Conservation (phyloP, 2,113 vertebrate species). For the Lepus americanus region DNA sequence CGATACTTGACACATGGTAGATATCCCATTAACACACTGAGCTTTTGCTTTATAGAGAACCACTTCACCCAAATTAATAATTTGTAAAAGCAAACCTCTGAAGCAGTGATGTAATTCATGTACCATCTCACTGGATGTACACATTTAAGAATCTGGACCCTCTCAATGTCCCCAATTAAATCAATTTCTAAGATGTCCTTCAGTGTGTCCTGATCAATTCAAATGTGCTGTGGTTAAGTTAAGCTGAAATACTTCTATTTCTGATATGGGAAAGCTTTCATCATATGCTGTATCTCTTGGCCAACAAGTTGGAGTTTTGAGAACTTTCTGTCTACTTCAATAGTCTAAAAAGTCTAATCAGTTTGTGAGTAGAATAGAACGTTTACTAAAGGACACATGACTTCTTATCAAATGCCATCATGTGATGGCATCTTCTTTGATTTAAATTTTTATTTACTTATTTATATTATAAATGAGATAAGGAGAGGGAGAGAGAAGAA, state of each 20-base stretch:
- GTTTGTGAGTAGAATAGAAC: not conserved
- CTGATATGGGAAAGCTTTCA: not conserved
- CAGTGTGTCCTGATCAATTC: not conserved
- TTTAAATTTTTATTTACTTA: no score
- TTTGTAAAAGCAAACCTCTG: not conserved
- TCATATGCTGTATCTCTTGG: fast-evolving
- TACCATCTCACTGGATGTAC: not conserved
- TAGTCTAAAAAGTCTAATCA: not conserved
- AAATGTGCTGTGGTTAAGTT: not conserved
- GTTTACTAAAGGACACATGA: not conserved
- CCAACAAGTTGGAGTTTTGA: not conserved
- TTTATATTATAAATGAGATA: no score
- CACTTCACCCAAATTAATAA: not conserved
- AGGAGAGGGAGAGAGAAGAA: no score
- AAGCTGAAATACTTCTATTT: not conserved
- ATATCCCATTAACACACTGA: not conserved
- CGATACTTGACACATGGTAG: not conserved
- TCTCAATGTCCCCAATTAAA: not conserved
- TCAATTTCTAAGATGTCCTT: not conserved
- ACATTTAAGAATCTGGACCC: not conserved
- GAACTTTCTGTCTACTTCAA: not conserved
- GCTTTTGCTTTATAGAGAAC: not conserved
- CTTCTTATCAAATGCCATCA: not conserved
- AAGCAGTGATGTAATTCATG: not conserved
- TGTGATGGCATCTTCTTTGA: no score